These are phyloP conservation scores for Callopanchax toddi DNA, from an alignment of 2,113 vertebrate genomes.

Conservation along the genomic window DNA sequence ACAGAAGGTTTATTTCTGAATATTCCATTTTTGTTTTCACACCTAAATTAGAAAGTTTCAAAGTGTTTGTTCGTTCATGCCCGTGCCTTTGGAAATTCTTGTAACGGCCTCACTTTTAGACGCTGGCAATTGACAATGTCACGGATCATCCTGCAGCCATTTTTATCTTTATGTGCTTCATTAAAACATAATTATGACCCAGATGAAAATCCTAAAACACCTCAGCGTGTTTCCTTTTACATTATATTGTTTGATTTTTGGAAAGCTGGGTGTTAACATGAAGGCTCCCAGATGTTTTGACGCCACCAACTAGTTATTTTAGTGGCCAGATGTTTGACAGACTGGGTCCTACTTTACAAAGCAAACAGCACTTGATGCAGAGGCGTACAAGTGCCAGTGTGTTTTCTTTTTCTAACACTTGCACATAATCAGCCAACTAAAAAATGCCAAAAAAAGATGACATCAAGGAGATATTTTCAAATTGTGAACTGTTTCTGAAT, in stretches of 20 bases:
- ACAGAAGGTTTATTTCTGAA: constrained; percentile 27
- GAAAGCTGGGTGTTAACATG: constrained; percentile 50
- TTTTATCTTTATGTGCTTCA: constrained; percentile 40
- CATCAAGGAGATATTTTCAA: constrained; percentile 19
- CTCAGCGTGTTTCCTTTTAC: constrained; percentile 46
- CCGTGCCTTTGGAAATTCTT: constrained; percentile 71
- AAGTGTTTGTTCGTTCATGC: constrained; percentile 58
- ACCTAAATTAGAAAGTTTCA: constrained; percentile 31
- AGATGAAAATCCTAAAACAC: constrained; percentile 52
- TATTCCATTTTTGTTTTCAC: constrained; percentile 31
- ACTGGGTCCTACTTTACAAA: constrained; percentile 35
- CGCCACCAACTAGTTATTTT: constrained; percentile 35
- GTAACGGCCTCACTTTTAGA: constrained; percentile 46
- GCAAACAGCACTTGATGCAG: not conserved
- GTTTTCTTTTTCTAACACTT: constrained; percentile 12
- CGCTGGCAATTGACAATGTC: constrained; percentile 45
- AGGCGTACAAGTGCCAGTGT: constrained; percentile 13
- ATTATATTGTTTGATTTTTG: constrained; percentile 48
- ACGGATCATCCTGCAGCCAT: constrained; percentile 45
- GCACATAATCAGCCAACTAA: not conserved
- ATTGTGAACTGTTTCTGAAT: constrained; percentile 5
- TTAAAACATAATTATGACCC: constrained; percentile 45
- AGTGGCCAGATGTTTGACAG: constrained; percentile 34
- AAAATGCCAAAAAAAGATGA: constrained; percentile 4
- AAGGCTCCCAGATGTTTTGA: constrained; percentile 44